Evolutionary conservation across 2,113 vertebrate genomes (phyloP), one percentile per base, ranked within the genome.

Genomic region (Sinocyclocheilus anshuiensis): DNA sequence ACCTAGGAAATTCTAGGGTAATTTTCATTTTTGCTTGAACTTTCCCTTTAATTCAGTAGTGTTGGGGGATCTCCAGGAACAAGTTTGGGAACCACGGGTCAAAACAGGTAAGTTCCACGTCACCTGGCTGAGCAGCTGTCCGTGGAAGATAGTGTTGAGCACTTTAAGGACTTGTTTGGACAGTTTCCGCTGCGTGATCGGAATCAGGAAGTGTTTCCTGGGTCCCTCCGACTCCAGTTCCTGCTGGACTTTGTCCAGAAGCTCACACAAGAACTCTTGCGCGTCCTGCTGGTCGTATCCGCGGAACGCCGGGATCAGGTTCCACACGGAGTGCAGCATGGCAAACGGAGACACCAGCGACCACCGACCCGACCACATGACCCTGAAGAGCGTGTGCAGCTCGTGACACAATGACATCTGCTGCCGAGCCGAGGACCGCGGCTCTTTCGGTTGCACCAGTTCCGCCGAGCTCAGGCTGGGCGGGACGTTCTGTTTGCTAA

Each of bases 321-420:
- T 99, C 98, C 98, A 99, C 88, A 99, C 98, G 0, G 98, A 99
- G 92, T 99, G 98, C 90, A 99, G 95, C 98, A 99, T 99, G 93
- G 98, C 98, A 6, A 99, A 99, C 1, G 98, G 98, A 0, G 98
- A 99, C 55, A 99, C 98, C 55, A 99, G 92, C 0, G 98, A 97
- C 98, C 98, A 99, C 88, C 96, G 97, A 72, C 98, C 98, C 0
- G 98, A 99, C 98, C 98, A 99, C 98, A 99, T 99, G 91, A 99
- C 97, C 91, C 98, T 95, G 93, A 99, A 99, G 67, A 99, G 97
- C 0, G 98, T 99, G 94, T 99, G 98, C 91, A 99, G 93, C 91
- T 99, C 98, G 15, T 98, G 98, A 92, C 98, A 99, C 77, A 99
- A 96, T 77, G 98, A 99, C 93, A 98, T 97, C 94, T 98, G 97